Evolutionary conservation across 1,140 invertebrate species (phyloP).

Genomic region (Zaprionus tsacasi): DNA sequence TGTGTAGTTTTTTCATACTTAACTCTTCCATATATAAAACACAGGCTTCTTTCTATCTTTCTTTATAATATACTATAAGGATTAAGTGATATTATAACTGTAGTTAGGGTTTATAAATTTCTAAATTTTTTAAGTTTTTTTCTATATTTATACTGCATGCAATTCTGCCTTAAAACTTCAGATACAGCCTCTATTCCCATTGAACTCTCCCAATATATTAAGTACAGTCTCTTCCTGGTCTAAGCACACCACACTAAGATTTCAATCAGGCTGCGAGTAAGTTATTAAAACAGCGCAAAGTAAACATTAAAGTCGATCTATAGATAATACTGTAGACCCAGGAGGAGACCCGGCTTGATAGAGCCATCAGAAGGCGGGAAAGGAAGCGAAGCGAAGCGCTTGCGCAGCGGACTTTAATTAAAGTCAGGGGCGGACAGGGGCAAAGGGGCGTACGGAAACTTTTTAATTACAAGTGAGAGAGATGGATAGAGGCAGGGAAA

Average conservation of each 20-base stretch:
- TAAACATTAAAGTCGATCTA: constrained; percentile 50
- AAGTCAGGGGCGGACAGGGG: constrained; percentile 46
- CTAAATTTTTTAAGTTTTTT: no score
- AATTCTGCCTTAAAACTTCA: no score
- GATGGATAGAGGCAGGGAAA: neutral
- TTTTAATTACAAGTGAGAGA: constrained; percentile 51
- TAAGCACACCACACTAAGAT: neutral
- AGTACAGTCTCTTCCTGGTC: neutral
- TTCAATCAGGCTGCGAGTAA: constrained; percentile 19
- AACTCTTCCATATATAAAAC: no score
- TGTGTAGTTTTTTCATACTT: neutral
- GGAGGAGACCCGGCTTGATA: constrained; percentile 11
- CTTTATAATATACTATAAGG: no score
- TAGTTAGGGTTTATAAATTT: neutral
- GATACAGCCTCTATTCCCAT: no score
- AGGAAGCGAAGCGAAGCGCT: constrained; percentile 5
- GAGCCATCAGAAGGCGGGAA: constrained; percentile 35
- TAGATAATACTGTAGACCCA: neutral
- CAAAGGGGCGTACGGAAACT: neutral
- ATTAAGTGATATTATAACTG: no score
- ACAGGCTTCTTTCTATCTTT: no score
- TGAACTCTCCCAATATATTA: no score
- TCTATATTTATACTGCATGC: no score
- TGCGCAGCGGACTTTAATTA: constrained; percentile 66
- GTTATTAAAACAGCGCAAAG: constrained; percentile 36